Conservation (phyloP, 1,140 invertebrate species). For the Melanaphis sacchari region DNA sequence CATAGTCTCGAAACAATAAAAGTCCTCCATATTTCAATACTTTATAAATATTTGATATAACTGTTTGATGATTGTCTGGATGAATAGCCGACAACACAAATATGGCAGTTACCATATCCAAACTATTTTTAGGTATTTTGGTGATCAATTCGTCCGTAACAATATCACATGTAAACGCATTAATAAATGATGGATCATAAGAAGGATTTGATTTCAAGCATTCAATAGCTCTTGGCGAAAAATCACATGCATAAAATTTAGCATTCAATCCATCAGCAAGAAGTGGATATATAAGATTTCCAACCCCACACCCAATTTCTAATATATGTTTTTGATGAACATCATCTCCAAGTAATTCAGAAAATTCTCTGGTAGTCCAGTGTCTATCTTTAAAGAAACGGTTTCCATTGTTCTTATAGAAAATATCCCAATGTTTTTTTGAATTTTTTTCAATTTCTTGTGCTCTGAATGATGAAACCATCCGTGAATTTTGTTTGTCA, state of each 20-base stretch:
- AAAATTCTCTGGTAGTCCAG: conserved; percentile 95
- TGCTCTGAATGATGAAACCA: conserved; percentile 80
- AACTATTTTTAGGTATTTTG: conserved; percentile 66
- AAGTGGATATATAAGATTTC: conserved; percentile 94
- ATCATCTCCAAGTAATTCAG: conserved; percentile 72
- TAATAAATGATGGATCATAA: conserved; percentile 73
- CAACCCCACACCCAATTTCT: conserved; percentile 97
- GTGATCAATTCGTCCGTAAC: conserved; percentile 71
- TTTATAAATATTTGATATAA: conserved; percentile 74
- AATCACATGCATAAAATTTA: conserved; percentile 91
- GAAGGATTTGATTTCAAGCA: conserved; percentile 77
- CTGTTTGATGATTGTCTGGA: conserved; percentile 78
- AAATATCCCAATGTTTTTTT: conserved; percentile 95
- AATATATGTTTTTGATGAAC: conserved; percentile 66
- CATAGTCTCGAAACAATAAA: conserved; percentile 95
- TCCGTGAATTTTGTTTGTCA: conserved; percentile 72
- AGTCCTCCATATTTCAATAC: conserved; percentile 82
- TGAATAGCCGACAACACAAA: conserved; percentile 84
- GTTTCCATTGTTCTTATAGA: conserved; percentile 93
- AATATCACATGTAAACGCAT: conserved; percentile 80
- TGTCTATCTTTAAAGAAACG: conserved; percentile 97
- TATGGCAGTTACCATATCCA: conserved; percentile 77
- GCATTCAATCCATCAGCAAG: conserved; percentile 78
- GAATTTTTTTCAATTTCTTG: conserved; percentile 85
- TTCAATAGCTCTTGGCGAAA: conserved; percentile 88